Evolutionary conservation across 1,140 invertebrate species (phyloP), one percentile per base, ranked within the genome.

Genomic region (Caerostris darwini): DNA sequence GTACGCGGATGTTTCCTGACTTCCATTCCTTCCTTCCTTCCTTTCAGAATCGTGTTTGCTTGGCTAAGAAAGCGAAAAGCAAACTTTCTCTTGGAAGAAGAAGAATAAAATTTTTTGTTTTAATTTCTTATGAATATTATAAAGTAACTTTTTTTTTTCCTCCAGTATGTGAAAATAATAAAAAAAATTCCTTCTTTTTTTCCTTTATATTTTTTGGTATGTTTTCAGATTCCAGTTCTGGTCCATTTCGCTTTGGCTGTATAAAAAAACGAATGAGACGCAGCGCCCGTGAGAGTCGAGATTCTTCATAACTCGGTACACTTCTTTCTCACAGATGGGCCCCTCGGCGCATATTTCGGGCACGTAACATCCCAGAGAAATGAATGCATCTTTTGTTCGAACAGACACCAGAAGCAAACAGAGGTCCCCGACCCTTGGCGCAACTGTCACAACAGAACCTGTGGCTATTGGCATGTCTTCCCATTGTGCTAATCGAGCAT

Each of bases 311-410:
- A 77, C 34, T n/a, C 54, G 5, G 54, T 8, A 19, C 5, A 71
- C 8, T 7, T 10, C 58, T 58, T 87, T 64, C 85, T 87, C 85
- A 64, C 85, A 58, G 58, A n/a, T 67, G 17, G 17, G 17, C n/a
- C 17, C n/a, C 50, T 53, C 54, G 82, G 56, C 17, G 34, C 8
- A 12, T 87, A 87, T 64, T n/a, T n/a, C 58, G 58, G 34, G 83
- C 83, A 86, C 83, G 83, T 86, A 86, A 86, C 56, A 10, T 34
- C n/a, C 54, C 12, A 17, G 54, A 53, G 53, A 83, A 19, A 87
- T 19, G 64, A 87, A 87, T 61, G 61, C 56, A 89, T 67, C 87
- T 71, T 89, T 89, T 89, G 87, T 89, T 89, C 87, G 7, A 14
- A 54, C 34, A 50, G 34, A 34, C 34, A 77, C 71, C 71, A 77